Conservation (phyloP, 2,888 invertebrate genomes). For the Cataglyphis albicans region DNA sequence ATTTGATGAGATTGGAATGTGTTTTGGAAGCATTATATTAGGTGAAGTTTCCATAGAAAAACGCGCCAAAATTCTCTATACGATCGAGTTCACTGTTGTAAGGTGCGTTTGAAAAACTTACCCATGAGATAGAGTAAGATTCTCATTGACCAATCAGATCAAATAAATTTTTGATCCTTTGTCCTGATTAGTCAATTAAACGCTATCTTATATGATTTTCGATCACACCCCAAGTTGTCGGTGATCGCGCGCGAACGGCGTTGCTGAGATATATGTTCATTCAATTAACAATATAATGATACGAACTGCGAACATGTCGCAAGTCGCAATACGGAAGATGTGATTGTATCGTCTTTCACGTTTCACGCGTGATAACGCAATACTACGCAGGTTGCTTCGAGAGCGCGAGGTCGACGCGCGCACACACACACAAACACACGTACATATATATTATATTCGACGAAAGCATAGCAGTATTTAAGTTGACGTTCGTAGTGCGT, state of each 20-base stretch:
- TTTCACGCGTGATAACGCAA: neutral
- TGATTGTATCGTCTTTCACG: neutral
- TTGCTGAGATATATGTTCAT: neutral
- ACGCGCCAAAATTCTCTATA: neutral
- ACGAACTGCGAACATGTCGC: neutral
- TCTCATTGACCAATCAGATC: too few relatives aligned
- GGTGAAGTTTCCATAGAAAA: neutral
- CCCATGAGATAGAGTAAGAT: too few relatives aligned
- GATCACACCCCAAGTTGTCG: neutral
- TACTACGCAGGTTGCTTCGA: neutral
- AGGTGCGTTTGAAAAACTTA: neutral
- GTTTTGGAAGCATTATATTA: neutral
- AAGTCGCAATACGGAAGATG: neutral
- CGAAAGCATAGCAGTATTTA: neutral
- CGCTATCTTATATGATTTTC: neutral
- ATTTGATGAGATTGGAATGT: neutral
- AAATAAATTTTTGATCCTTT: too few relatives aligned
- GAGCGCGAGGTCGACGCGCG: neutral
- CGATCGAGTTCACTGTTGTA: too few relatives aligned
- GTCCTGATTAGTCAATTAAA: neutral
- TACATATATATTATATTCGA: neutral
- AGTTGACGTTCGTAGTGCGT: conserved; percentile 69
- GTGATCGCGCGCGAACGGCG: conserved; percentile 6
- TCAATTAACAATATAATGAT: neutral
- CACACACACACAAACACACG: neutral